Evolutionary conservation across 2,113 vertebrate genomes (phyloP).

Genomic region (Perca flavescens): DNA sequence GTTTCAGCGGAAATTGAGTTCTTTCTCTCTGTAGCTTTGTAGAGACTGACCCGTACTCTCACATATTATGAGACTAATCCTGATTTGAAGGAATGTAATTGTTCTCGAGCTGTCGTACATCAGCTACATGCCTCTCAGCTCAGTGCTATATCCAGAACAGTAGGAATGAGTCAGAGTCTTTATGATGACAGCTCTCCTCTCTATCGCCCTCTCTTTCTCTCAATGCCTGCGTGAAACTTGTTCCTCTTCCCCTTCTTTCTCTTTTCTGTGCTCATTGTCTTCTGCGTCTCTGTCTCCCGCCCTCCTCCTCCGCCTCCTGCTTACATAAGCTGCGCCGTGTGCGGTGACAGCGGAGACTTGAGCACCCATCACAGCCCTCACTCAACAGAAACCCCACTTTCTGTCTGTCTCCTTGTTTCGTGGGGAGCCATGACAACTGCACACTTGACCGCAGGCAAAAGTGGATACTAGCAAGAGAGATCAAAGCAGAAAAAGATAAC

Average conservation of each 20-base stretch:
- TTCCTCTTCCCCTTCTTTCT: constrained; percentile 35
- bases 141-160: constrained; percentile 73
- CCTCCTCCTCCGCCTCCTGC: constrained; percentile 23
- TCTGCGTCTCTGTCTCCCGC: constrained; percentile 22
- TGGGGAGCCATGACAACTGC: constrained; percentile 67
- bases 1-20: constrained; percentile 37
- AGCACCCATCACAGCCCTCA: constrained; percentile 55
- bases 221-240: constrained; percentile 49
- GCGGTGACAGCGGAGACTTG: constrained; percentile 54
- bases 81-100: constrained; percentile 72
- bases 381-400: constrained; percentile 61
- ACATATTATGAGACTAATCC: constrained; percentile 64
- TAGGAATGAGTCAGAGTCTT: constrained; percentile 76
- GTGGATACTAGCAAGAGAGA: constrained; percentile 61
- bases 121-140: constrained; percentile 72
- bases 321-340: constrained; percentile 66
- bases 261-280: constrained; percentile 47
- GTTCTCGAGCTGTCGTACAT: constrained; percentile 76
- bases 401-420: constrained; percentile 63
- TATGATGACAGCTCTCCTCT: constrained; percentile 68
- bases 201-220: constrained; percentile 57
- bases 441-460: constrained; percentile 60
- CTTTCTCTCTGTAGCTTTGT: constrained; percentile 8
- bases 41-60: constrained; percentile 23
- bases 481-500: constrained; percentile 61